Evolutionary conservation across 2,888 invertebrate species (phyloP).

Genomic region (Platerodrilus igneus): DNA sequence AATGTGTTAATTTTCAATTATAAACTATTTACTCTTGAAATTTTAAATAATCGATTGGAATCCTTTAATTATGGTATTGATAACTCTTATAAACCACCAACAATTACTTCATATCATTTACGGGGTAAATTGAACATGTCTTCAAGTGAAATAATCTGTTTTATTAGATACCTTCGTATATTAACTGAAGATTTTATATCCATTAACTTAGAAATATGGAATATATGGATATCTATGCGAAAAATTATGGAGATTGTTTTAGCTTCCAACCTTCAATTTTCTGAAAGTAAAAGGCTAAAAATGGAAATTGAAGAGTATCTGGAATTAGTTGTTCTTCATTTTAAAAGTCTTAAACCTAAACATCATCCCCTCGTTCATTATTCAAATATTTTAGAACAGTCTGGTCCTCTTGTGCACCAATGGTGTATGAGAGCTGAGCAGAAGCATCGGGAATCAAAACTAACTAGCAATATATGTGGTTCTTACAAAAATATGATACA

Average conservation of each 20-base stretch:
- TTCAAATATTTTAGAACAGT: slow-evolving; percentile 13
- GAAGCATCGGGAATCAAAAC: slow-evolving; percentile 3
- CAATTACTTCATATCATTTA: neutral
- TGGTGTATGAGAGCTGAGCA: slow-evolving; percentile 4
- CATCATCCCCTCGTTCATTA: slow-evolving; percentile 23
- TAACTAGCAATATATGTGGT: slow-evolving; percentile 1
- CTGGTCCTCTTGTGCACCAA: slow-evolving; percentile 12
- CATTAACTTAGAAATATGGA: slow-evolving; percentile 10
- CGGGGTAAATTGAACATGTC: no score
- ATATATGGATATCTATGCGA: slow-evolving; percentile 5
- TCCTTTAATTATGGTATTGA: no score
- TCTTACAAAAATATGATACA: slow-evolving; percentile 7
- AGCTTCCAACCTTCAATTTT: slow-evolving; percentile 1
- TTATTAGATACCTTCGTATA: no score
- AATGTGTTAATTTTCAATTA: no score
- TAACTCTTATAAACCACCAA: no score
- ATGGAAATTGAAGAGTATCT: slow-evolving; percentile 17
- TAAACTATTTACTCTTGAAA: no score
- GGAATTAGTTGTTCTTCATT: slow-evolving; percentile 8
- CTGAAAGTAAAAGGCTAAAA: neutral
- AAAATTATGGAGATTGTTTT: slow-evolving; percentile 6
- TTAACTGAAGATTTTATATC: slow-evolving; percentile 26
- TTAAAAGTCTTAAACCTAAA: slow-evolving; percentile 17
- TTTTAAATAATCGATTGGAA: no score
- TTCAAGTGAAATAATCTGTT: no score